These are phyloP conservation scores for Syrmaticus mikado DNA, from an alignment of 2,113 vertebrate species.

Conservation along the genomic window DNA sequence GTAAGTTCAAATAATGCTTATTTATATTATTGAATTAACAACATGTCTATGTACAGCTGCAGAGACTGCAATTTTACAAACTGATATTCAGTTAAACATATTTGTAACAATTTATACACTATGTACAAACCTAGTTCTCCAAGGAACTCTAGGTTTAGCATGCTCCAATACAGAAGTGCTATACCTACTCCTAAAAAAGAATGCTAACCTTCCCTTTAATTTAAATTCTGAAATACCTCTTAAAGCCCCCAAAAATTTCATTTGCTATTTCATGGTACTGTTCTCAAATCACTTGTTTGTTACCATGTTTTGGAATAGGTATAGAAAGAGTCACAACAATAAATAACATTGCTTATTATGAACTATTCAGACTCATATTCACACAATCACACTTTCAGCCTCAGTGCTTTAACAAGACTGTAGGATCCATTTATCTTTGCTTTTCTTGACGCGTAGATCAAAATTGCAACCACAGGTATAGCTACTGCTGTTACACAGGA, in stretches of 20 bases:
- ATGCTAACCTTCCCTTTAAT: background rate
- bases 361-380: background rate
- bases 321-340: slow-evolving; percentile 2
- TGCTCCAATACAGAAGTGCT: background rate
- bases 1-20: background rate
- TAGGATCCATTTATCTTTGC: slow-evolving; percentile 81
- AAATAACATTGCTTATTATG: slow-evolving; percentile 32
- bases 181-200: background rate
- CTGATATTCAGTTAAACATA: background rate
- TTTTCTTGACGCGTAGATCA: slow-evolving; percentile 77
- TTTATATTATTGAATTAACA: background rate
- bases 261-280: background rate
- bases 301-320: background rate
- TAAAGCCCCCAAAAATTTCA: background rate
- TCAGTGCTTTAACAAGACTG: slow-evolving; percentile 77
- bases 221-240: background rate
- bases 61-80: slow-evolving; percentile 29
- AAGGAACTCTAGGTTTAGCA: background rate
- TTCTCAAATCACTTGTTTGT: background rate
- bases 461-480: slow-evolving; percentile 67
- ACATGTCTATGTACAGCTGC: slow-evolving; percentile 5
- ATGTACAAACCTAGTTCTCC: slow-evolving; percentile 58
- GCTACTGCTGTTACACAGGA: slow-evolving; percentile 64
- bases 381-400: slow-evolving; percentile 70
- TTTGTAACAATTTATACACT: slow-evolving; percentile 60